phyloP scores from a whole-genome alignment of 2,888 invertebrate species.

The Latrodectus hesperus region DNA sequence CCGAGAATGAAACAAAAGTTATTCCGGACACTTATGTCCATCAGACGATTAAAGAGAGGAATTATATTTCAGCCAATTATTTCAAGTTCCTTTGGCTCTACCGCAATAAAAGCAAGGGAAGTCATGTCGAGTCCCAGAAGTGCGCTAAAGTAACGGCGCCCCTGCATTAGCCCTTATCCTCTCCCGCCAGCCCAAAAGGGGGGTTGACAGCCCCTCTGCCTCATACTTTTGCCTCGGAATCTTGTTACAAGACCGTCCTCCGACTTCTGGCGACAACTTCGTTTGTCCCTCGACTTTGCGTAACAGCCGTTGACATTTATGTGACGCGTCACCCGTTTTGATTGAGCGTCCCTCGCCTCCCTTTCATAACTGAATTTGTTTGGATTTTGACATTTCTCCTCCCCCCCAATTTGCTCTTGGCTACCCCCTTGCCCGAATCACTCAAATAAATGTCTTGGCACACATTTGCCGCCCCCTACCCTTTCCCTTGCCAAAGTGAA shows the following conservation, averaged over 20 bases:
- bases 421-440: slow-evolving; percentile 16
- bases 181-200: not conserved
- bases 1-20: no score
- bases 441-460: slow-evolving; percentile 54
- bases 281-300: slow-evolving; percentile 38
- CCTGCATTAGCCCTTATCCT: slow-evolving; percentile 34
- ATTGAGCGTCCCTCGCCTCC: slow-evolving; percentile 54
- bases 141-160: slow-evolving; percentile 29
- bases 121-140: not conserved
- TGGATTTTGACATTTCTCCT: slow-evolving; percentile 49
- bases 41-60: no score
- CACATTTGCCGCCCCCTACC: not conserved
- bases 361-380: slow-evolving; percentile 65
- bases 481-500: not conserved
- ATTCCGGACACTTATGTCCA: no score
- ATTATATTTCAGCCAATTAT: no score
- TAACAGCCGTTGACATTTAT: slow-evolving; percentile 60
- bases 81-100: no score
- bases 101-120: no score
- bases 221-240: slow-evolving; percentile 34
- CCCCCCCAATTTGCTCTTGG: not conserved
- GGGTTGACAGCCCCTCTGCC: slow-evolving; percentile 55
- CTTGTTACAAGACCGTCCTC: slow-evolving; percentile 60
- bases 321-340: slow-evolving; percentile 39
- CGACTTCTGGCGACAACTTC: slow-evolving; percentile 51